phyloP scores from a whole-genome alignment of 64 coral and sea anemone genomes.

The Montipora efflorescens region DNA sequence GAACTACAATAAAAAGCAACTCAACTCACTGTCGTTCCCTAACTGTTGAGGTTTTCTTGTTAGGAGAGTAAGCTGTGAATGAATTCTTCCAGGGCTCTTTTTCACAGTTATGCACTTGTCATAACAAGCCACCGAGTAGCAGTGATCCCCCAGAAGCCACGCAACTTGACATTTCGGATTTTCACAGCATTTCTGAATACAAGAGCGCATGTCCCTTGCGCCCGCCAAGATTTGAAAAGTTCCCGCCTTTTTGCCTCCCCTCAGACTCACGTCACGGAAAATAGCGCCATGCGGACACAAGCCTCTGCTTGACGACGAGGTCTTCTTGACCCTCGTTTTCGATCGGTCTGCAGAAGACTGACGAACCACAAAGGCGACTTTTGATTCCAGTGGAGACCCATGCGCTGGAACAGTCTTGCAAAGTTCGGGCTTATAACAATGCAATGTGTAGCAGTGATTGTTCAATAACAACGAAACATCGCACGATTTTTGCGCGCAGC shows the following conservation, averaged over 20 bases:
- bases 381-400: conserved; percentile 29
- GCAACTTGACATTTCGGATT: conserved; percentile 78
- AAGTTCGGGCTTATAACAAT: conserved; percentile 34
- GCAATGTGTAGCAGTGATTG: conserved; percentile 55
- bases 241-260: conserved; percentile 64
- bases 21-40: conserved; percentile 33
- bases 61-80: conserved; percentile 77
- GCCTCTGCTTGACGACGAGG: conserved; percentile 24
- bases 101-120: conserved; percentile 69
- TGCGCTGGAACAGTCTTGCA: conserved; percentile 54
- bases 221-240: conserved; percentile 56
- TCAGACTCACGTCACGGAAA: conserved; percentile 47
- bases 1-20: background rate
- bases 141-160: conserved; percentile 85
- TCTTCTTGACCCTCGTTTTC: conserved; percentile 18
- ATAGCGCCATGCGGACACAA: conserved; percentile 49
- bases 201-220: conserved; percentile 62
- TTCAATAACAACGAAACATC: conserved; percentile 63
- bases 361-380: conserved; percentile 43
- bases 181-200: conserved; percentile 61
- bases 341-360: background rate
- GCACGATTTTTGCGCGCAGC: conserved; percentile 49
- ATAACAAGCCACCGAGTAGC: conserved; percentile 87
- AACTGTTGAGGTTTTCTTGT: conserved; percentile 32
- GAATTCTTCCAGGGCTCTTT: conserved; percentile 32